Conservation (phyloP, 1,140 invertebrate species). For the Lasioglossum albipes region DNA sequence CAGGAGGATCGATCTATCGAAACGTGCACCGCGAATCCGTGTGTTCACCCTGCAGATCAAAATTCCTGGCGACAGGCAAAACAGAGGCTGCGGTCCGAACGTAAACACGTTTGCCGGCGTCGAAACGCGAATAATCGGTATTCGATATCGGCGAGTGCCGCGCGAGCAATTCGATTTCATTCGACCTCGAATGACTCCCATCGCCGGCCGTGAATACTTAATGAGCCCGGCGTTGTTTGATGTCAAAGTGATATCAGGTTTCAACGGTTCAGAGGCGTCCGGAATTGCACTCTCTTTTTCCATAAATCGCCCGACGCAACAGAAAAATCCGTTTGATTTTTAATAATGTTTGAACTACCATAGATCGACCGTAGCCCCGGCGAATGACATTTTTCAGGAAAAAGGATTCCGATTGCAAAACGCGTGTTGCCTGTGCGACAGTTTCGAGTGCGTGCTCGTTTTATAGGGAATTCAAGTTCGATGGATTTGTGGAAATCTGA, state of each 20-base stretch:
- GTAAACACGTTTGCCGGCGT: constrained; percentile 41
- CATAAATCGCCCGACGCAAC: neutral
- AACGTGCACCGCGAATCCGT: neutral
- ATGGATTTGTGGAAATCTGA: neutral
- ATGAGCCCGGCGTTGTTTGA: constrained; percentile 52
- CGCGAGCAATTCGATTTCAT: constrained; percentile 54
- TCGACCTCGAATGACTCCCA: constrained; percentile 49
- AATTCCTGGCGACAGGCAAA: constrained; percentile 16
- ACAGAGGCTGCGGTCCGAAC: constrained; percentile 1
- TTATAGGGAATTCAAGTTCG: neutral
- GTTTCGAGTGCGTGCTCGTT: too few species aligned
- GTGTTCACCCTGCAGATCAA: constrained; percentile 12
- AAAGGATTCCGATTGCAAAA: too few species aligned
- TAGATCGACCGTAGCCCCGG: neutral
- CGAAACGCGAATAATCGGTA: constrained; percentile 42
- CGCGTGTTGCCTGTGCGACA: too few species aligned
- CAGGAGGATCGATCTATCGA: neutral
- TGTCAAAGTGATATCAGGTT: constrained; percentile 26
- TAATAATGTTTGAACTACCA: neutral
- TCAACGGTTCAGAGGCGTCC: neutral
- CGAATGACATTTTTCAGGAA: neutral
- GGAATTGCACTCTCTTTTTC: neutral
- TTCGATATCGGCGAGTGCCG: constrained; percentile 46
- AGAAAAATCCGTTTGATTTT: neutral
- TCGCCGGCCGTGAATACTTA: constrained; percentile 47